A percentile compares a stretch with the other conserved stretches of the same genome.
Evolutionary conservation across 2,888 invertebrate genomes (phyloP).

Genomic region (Cryptocheilus praepositus): DNA sequence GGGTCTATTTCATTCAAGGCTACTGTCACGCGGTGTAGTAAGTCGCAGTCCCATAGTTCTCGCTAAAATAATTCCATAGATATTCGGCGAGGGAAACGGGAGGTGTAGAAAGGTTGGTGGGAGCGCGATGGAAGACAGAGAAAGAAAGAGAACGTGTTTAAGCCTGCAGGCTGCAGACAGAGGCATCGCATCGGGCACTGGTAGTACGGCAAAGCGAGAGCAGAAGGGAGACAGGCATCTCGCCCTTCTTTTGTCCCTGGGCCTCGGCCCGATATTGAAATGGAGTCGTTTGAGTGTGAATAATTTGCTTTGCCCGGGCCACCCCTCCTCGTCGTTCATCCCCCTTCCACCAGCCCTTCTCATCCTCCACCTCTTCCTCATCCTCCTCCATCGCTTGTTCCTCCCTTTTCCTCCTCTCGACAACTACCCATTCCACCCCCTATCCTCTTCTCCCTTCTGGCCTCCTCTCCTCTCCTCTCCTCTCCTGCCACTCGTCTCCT

Average conservation of each 20-base stretch:
- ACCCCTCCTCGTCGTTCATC: conserved; percentile 61
- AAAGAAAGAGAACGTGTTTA: conserved; percentile 50
- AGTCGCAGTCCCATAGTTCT: too few relatives aligned
- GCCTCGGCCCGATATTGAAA: conserved; percentile 79
- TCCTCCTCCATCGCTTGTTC: conserved; percentile 50
- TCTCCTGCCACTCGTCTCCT: conserved; percentile 26
- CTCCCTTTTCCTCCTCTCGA: conserved; percentile 40
- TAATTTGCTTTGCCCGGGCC: conserved; percentile 80
- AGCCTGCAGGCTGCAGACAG: conserved; percentile 67
- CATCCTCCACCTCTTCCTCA: conserved; percentile 38
- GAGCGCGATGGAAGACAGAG: conserved; percentile 33
- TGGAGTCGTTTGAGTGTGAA: conserved; percentile 84
- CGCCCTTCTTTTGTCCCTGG: conserved; percentile 79
- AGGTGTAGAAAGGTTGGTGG: conserved; percentile 36
- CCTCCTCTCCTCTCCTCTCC: conserved; percentile 28
- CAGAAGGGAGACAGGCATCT: conserved; percentile 74
- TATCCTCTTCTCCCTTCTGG: conserved; percentile 33
- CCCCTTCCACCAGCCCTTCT: conserved; percentile 30
- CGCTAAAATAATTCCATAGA: too few relatives aligned
- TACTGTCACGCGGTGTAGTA: too few relatives aligned
- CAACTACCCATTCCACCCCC: conserved; percentile 22
- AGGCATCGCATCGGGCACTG: conserved; percentile 53
- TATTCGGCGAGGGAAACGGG: conserved; percentile 13
- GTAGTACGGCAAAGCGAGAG: conserved; percentile 64
- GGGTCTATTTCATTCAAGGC: too few relatives aligned